Evolutionary conservation across 2,113 vertebrate species (phyloP).

Genomic region (Perca schrenkii): DNA sequence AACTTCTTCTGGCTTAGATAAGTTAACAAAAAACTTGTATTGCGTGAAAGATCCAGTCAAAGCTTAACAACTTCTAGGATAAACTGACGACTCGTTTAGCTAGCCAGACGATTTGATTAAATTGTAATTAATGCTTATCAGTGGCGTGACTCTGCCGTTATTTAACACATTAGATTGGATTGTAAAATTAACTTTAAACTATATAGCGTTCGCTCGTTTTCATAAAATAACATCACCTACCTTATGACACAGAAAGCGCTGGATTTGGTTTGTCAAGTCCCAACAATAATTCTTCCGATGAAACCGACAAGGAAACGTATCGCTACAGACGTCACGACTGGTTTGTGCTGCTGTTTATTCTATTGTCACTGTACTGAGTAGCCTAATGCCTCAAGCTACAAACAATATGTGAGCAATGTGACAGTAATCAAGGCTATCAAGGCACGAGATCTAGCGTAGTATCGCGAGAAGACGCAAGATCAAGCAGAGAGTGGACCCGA

Average conservation of each 20-base stretch:
- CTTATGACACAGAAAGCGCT: not conserved
- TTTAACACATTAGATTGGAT: not conserved
- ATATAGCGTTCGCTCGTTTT: not conserved
- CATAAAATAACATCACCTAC: not conserved
- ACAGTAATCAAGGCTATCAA: not conserved
- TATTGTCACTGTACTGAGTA: too few relatives aligned
- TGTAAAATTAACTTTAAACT: not conserved
- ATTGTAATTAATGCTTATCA: not conserved
- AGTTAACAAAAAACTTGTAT: not conserved
- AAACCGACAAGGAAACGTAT: not conserved
- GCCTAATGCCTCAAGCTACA: too few relatives aligned
- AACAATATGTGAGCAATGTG: not conserved
- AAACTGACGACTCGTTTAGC: not conserved
- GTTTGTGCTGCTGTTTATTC: too few relatives aligned
- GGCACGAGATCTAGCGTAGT: not conserved
- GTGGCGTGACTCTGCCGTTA: not conserved
- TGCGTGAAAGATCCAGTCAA: not conserved
- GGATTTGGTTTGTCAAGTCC: conserved; percentile 3
- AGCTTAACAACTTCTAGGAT: not conserved
- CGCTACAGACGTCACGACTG: not conserved
- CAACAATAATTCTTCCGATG: fast-evolving
- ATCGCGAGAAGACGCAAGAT: conserved; percentile 40
- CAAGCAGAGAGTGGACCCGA: not conserved
- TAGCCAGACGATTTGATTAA: not conserved
- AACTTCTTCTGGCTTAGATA: too few relatives aligned